phyloP scores from a whole-genome alignment of 2,888 invertebrate species.

The Brachyopa scutellaris region DNA sequence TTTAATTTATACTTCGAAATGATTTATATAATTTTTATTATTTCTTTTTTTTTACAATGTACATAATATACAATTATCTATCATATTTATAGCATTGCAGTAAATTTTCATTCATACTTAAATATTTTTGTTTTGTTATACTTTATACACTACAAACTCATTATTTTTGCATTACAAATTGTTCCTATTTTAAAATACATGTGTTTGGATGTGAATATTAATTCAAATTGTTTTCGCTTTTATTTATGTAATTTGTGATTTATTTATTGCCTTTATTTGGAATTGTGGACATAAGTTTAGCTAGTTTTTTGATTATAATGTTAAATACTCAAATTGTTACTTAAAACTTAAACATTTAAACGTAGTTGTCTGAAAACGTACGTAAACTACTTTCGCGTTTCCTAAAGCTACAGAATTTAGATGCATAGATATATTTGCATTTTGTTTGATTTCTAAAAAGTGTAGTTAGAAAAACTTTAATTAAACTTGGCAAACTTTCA shows the following conservation, averaged over 20 bases:
- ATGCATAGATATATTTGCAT: no score
- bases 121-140: constrained; percentile 76
- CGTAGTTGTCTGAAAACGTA: no score
- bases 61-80: not conserved
- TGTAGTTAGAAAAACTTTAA: no score
- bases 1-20: no score
- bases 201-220: not conserved
- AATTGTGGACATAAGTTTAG: constrained; percentile 30
- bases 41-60: not conserved
- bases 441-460: no score
- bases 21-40: not conserved
- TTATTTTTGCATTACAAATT: constrained; percentile 28
- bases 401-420: no score
- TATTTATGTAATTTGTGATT: constrained; percentile 26
- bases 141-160: no score
- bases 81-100: constrained; percentile 62
- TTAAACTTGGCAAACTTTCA: no score
- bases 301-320: no score
- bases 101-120: constrained; percentile 75
- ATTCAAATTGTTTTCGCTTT: not conserved
- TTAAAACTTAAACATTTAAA: no score
- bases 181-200: not conserved
- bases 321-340: no score
- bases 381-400: no score
- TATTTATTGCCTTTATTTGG: constrained; percentile 48